phyloP scores from a whole-genome alignment of 2,113 vertebrate genomes.

The Merops nubicus region DNA sequence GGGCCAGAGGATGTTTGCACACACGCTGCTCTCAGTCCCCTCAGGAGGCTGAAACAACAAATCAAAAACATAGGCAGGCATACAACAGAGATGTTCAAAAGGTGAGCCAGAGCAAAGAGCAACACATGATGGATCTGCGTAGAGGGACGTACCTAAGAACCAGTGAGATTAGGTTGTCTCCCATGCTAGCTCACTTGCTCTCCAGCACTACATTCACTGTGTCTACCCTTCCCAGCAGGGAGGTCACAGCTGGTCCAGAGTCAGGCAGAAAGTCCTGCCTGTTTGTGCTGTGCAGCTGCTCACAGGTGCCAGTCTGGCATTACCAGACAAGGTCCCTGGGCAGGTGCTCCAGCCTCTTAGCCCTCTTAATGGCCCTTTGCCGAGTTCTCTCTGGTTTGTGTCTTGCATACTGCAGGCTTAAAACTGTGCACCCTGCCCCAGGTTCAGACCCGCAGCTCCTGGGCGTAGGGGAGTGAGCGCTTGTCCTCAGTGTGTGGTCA shows the following conservation, averaged over 20 bases:
- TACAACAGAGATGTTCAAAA: background rate
- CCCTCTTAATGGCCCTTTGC: background rate
- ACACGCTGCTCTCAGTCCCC: background rate
- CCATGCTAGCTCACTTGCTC: fast-evolving
- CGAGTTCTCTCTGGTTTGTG: background rate
- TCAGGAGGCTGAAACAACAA: background rate
- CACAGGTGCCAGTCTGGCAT: fast-evolving
- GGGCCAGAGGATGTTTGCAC: background rate
- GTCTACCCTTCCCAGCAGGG: too few species aligned
- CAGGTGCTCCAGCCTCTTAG: background rate
- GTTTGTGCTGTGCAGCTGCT: background rate
- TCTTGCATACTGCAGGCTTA: background rate
- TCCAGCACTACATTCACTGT: fast-evolving
- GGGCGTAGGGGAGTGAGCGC: background rate
- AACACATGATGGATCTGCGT: background rate
- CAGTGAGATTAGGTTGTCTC: background rate
- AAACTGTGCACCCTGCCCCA: background rate
- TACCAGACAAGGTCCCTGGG: background rate
- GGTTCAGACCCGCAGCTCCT: background rate
- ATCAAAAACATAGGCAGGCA: background rate
- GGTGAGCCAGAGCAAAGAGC: background rate
- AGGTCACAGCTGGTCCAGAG: background rate
- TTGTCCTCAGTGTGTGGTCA: background rate
- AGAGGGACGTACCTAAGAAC: background rate
- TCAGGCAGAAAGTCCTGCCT: background rate